Conservation (phyloP, 2,888 invertebrate genomes). For the Caenorhabditis auriculariae region DNA sequence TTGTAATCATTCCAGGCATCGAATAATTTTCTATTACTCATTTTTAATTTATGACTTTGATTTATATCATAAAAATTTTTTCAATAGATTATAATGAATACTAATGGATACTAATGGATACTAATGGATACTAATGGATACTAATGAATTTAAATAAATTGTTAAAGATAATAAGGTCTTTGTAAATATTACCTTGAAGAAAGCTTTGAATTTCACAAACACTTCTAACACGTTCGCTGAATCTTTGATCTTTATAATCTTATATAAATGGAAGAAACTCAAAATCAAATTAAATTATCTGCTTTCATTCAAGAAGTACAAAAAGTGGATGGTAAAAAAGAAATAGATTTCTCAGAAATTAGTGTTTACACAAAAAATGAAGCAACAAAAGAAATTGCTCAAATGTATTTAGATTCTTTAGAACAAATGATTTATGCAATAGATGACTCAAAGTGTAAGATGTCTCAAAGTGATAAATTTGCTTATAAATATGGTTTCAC, state of each 20-base stretch:
- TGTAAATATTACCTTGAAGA: slow-evolving; percentile 9
- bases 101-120: slow-evolving; percentile 4
- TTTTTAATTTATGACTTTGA: background rate
- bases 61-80: slow-evolving; percentile 9
- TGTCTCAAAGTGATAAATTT: too few relatives aligned
- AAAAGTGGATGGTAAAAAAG: slow-evolving; percentile 11
- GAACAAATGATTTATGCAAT: slow-evolving; percentile 10
- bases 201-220: too few relatives aligned
- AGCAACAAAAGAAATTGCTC: slow-evolving; percentile 9
- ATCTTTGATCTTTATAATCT: slow-evolving; percentile 5
- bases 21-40: background rate
- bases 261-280: slow-evolving; percentile 10
- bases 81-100: too few relatives aligned
- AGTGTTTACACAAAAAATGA: slow-evolving; percentile 10
- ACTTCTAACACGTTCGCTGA: slow-evolving; percentile 4
- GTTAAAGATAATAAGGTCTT: slow-evolving; percentile 5
- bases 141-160: slow-evolving; percentile 3
- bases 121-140: slow-evolving; percentile 8
- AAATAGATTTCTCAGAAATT: slow-evolving; percentile 11
- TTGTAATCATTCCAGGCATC: background rate
- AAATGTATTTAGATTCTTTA: slow-evolving; percentile 11
- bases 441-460: slow-evolving; percentile 5
- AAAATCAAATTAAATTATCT: slow-evolving; percentile 12
- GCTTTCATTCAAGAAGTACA: slow-evolving; percentile 9
- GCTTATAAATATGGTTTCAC: slow-evolving; percentile 13